Base-by-base conservation (phyloP, 2,888 invertebrate genomes). In the Pseudococcus longispinus region DNA sequence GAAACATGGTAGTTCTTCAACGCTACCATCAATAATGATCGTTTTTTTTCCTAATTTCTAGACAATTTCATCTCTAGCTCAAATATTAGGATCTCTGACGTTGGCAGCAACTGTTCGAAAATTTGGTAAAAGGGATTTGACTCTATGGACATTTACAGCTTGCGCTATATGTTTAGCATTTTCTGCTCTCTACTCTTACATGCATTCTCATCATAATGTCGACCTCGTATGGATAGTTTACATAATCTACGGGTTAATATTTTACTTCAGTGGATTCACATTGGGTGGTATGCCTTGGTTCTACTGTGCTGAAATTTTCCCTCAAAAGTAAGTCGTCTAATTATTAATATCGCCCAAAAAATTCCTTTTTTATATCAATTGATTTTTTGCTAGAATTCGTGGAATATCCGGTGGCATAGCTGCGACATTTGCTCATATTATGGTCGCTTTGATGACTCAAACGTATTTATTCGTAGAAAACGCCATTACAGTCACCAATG, bases 261-360 rank as follows among this genome's bases (percentile, higher is more conserved):
- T 55, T n/a, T 51, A 37, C 20, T 60, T 84, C 65, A 60, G 32
- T 9, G 84, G 84, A 18, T 84, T 55, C 37, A 84, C 84, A 4
- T 60, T 84, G 11, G 84, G 84, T 55, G 84, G 84, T 6, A 84
- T 84, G 84, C 84, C 84, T 20, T 84, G 84, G 84, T 84, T 84
- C n/a, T 55, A 46, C 20, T 55, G 37, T 37, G 37, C 55, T 9
- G 84, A 84, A 20, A 84, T 84, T 23, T 84, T 84, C 23, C 84
- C 84, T 55, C 84, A 84, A 60, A 84, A 60, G 84, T 84, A 60
- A 55, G 60, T 4, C n/a, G n/a, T n/a, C n/a, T n/a, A n/a, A n/a
- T n/a, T n/a, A n/a, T n/a, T n/a, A n/a, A 37, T 6, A 5, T 4
- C 9, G 37, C 4, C 37, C 9, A 37, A 8, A 9, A 37, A 46